These are phyloP conservation scores for Cyprichromis sp. DNA, from an alignment of 2,113 vertebrate genomes.

Conservation along the genomic window DNA sequence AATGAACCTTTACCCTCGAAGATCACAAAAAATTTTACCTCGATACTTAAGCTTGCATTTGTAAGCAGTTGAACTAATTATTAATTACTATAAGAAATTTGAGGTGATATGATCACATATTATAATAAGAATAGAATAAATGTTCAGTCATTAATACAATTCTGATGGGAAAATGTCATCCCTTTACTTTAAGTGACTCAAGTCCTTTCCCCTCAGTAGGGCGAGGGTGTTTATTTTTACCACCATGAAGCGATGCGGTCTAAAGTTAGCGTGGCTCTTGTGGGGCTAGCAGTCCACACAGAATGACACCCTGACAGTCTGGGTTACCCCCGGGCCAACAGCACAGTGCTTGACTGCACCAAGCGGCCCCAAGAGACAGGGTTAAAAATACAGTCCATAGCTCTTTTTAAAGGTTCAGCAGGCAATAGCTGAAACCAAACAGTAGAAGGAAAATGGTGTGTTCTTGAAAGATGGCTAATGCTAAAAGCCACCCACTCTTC, in stretches of 20 bases:
- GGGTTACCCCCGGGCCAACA: slow-evolving; percentile 52
- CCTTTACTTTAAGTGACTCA: slow-evolving; percentile 24
- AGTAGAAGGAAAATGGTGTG: slow-evolving; percentile 48
- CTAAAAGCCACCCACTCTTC: slow-evolving; percentile 70
- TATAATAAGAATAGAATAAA: neutral
- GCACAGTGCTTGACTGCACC: slow-evolving; percentile 21
- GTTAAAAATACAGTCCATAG: slow-evolving; percentile 66
- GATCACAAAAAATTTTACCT: neutral
- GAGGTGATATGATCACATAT: neutral
- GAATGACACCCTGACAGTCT: slow-evolving; percentile 64
- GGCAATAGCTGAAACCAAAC: slow-evolving; percentile 44
- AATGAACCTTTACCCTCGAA: neutral
- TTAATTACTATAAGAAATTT: neutral
- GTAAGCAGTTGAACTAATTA: neutral
- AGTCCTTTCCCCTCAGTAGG: slow-evolving; percentile 1
- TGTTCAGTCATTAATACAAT: neutral
- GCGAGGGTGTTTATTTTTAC: slow-evolving; percentile 63
- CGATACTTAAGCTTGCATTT: neutral
- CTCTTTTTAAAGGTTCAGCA: slow-evolving; percentile 68
- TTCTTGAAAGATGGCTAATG: slow-evolving; percentile 47
- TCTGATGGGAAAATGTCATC: slow-evolving; percentile 52
- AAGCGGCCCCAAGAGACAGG: slow-evolving; percentile 51
- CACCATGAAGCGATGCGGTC: slow-evolving; percentile 49
- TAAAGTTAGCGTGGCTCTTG: slow-evolving; percentile 64
- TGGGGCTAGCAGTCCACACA: slow-evolving; percentile 36